These are phyloP conservation scores for Regulus satrapa DNA, from an alignment of 2,113 vertebrate species.

Conservation along the genomic window DNA sequence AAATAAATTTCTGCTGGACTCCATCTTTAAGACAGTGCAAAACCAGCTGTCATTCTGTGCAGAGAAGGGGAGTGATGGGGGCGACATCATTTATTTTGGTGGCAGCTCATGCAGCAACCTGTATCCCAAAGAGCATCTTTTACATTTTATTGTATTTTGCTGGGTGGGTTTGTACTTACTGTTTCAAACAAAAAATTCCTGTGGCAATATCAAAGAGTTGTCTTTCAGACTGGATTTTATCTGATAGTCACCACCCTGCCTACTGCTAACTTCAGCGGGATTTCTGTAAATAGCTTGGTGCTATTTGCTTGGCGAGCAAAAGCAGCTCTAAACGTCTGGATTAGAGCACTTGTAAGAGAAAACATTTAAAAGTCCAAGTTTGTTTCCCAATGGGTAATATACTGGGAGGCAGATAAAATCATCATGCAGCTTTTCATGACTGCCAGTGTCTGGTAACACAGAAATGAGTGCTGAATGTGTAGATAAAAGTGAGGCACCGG, in stretches of 20 bases:
- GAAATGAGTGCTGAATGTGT: not conserved
- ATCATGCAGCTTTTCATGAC: slow-evolving; percentile 9
- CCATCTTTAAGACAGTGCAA: not conserved
- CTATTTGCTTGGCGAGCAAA: not conserved
- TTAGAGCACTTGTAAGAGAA: not conserved
- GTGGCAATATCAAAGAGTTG: not conserved
- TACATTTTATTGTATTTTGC: not conserved
- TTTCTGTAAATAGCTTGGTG: slow-evolving; percentile 1
- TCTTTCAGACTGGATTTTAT: not conserved
- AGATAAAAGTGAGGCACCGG: slow-evolving; percentile 7
- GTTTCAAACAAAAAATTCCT: not conserved
- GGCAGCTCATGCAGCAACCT: not conserved
- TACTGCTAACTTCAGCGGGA: not conserved
- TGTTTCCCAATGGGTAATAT: slow-evolving; percentile 8
- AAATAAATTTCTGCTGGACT: not conserved
- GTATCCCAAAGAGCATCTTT: not conserved
- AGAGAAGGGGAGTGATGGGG: not conserved
- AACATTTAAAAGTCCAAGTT: slow-evolving; percentile 46
- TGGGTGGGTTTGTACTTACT: not conserved
- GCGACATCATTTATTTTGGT: not conserved
- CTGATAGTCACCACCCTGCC: not conserved
- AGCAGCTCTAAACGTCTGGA: not conserved
- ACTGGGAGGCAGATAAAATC: slow-evolving; percentile 39
- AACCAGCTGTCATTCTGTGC: not conserved
- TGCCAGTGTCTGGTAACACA: slow-evolving; percentile 51